Conservation (phyloP, 2,113 vertebrate genomes). For the Tragelaphus imberbis region DNA sequence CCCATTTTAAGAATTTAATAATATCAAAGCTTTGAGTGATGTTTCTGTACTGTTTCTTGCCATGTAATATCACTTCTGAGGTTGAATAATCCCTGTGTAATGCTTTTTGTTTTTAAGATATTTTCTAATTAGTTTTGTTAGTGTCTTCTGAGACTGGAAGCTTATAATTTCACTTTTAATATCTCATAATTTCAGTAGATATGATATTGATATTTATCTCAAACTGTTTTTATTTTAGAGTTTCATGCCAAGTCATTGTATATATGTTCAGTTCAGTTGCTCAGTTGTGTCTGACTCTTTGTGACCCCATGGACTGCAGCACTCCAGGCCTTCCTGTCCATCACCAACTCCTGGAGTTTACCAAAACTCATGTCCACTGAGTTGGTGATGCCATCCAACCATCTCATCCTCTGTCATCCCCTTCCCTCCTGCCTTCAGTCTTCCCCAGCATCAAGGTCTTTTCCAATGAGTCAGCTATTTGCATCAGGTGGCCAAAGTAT, state of each 20-base stretch:
- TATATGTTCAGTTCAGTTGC: neutral
- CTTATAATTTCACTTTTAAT: neutral
- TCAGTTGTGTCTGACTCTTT: neutral
- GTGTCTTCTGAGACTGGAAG: neutral
- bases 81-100: neutral
- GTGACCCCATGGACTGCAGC: neutral
- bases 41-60: neutral
- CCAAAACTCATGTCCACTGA: neutral
- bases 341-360: neutral
- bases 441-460: neutral
- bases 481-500: neutral
- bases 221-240: neutral
- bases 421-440: neutral
- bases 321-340: neutral
- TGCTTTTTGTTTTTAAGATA: neutral
- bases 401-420: neutral
- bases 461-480: neutral
- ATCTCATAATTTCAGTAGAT: slow-evolving; percentile 10
- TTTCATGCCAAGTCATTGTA: neutral
- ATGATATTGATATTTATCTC: neutral
- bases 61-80: neutral
- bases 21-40: neutral
- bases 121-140: neutral
- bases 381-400: neutral
- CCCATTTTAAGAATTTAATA: neutral